Conservation (phyloP, 2,113 vertebrate species). For the Trichechus manatus region DNA sequence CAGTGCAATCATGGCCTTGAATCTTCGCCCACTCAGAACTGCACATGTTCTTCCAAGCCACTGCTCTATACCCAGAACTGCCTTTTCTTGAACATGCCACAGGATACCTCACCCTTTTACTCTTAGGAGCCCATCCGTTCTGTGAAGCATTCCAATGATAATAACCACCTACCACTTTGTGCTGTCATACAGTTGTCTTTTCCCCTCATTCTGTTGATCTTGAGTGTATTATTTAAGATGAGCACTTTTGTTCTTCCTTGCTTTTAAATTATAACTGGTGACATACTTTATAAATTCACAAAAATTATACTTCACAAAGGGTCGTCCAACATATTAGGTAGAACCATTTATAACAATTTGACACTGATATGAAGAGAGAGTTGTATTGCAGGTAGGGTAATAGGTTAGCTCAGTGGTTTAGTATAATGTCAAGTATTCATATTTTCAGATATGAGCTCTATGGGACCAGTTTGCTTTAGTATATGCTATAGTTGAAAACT, state of each 20-base stretch:
- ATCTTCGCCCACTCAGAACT: conserved; percentile 9
- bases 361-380: background rate
- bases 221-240: conserved; percentile 15
- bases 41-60: background rate
- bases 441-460: background rate
- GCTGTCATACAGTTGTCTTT: conserved; percentile 4
- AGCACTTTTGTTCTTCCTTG: background rate
- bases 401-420: background rate
- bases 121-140: conserved; percentile 27
- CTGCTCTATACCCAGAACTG: background rate
- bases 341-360: background rate
- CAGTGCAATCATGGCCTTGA: background rate
- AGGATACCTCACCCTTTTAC: background rate
- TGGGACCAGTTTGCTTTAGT: background rate
- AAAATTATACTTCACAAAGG: background rate
- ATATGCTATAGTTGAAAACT: background rate
- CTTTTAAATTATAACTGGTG: conserved; percentile 9
- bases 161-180: conserved; percentile 9
- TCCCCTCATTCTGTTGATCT: conserved; percentile 11
- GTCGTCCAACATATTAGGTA: background rate
- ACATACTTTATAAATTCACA: background rate
- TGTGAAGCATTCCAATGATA: conserved; percentile 20
- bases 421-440: background rate
- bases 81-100: background rate
- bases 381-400: background rate